Evolutionary conservation across 2,888 invertebrate species (phyloP).

Genomic region (Synergus japonicus): DNA sequence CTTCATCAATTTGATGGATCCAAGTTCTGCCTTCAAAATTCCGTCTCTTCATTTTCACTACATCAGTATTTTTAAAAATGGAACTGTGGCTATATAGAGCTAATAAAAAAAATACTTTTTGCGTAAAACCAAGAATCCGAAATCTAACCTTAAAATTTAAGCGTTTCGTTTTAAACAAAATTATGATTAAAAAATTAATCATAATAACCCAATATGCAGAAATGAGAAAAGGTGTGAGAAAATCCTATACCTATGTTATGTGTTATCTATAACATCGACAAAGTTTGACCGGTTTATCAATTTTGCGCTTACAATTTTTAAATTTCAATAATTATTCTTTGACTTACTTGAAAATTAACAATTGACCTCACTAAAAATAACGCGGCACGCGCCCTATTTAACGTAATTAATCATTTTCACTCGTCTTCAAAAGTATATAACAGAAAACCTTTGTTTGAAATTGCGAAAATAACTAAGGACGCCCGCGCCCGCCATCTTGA

Average conservation of each 20-base stretch:
- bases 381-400: background rate
- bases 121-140: no score
- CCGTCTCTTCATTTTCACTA: no score
- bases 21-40: no score
- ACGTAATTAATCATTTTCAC: background rate
- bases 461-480: background rate
- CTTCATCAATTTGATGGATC: no score
- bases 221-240: background rate
- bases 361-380: background rate
- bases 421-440: background rate
- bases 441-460: background rate
- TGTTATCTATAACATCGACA: background rate
- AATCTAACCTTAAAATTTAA: no score
- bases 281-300: background rate
- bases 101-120: no score
- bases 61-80: no score
- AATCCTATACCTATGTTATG: background rate
- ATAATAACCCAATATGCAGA: background rate
- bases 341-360: background rate
- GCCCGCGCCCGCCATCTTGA: background rate
- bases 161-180: no score
- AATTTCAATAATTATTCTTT: background rate
- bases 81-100: no score
- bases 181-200: no score
- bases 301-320: background rate